Evolutionary conservation across 2,797 vertebrate genomes (phyloP).

Genomic region (Gouania willdenowi): DNA sequence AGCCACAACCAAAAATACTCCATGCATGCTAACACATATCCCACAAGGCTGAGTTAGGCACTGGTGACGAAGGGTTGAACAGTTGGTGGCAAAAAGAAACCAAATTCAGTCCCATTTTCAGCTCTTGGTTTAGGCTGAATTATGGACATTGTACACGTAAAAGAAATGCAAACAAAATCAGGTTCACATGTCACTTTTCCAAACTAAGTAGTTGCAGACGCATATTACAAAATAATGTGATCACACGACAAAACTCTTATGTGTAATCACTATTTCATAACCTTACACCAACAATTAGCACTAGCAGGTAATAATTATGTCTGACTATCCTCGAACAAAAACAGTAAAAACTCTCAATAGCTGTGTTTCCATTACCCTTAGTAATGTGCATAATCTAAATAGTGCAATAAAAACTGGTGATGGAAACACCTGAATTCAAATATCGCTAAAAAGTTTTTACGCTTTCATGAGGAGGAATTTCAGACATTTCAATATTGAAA

Average conservation of each 20-base stretch:
- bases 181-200: background rate
- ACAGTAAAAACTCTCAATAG: too few relatives aligned
- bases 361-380: too few relatives aligned
- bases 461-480: too few relatives aligned
- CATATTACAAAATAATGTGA: constrained; percentile 1
- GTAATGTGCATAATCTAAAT: too few relatives aligned
- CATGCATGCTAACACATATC: constrained; percentile 33
- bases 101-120: constrained; percentile 10
- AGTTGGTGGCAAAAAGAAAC: constrained; percentile 31
- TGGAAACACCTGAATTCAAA: too few relatives aligned
- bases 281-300: background rate
- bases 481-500: too few relatives aligned
- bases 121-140: background rate
- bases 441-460: too few relatives aligned
- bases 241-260: background rate
- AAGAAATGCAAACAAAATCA: too few relatives aligned
- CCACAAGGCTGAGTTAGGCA: constrained; percentile 37
- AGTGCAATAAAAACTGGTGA: too few relatives aligned
- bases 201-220: background rate
- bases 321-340: too few relatives aligned
- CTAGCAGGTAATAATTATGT: background rate
- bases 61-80: too few relatives aligned
- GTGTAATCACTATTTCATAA: constrained; percentile 1
- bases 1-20: constrained; percentile 37
- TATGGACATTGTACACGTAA: background rate